Conservation (phyloP, 2,113 vertebrate species). For the Peucedramus taeniatus region DNA sequence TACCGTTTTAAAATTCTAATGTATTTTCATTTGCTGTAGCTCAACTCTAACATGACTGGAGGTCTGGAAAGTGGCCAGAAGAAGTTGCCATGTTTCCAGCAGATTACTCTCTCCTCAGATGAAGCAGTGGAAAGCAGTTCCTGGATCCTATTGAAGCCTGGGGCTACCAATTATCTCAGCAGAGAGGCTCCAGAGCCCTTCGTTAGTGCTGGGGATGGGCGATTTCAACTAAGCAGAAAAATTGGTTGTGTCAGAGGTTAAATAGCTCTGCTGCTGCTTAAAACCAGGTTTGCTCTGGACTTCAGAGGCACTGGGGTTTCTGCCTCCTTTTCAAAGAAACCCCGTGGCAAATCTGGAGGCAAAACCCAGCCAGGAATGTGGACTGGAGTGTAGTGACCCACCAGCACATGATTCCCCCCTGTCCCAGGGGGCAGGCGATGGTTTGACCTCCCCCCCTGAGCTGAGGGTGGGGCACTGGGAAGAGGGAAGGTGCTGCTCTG, state of each 20-base stretch:
- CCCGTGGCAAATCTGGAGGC: background rate
- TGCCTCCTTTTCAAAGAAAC: background rate
- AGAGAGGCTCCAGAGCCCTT: background rate
- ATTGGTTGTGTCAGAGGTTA: background rate
- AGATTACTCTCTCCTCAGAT: background rate
- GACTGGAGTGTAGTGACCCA: background rate
- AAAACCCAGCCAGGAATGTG: background rate
- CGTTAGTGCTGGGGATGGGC: fast-evolving
- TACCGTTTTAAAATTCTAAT: constrained; percentile 20
- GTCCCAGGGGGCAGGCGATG: background rate
- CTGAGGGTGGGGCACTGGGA: background rate
- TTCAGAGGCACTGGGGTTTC: background rate
- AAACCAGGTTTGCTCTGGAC: background rate
- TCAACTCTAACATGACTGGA: background rate
- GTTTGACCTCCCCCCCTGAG: background rate
- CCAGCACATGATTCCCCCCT: too few species aligned
- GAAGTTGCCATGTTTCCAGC: background rate
- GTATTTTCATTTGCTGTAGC: constrained; percentile 33
- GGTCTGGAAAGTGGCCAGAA: constrained; percentile 30
- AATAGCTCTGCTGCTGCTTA: background rate
- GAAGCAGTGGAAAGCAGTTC: background rate
- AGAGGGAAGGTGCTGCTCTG: background rate
- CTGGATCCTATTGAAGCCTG: background rate
- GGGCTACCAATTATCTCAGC: background rate
- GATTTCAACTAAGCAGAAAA: background rate